phyloP scores from a whole-genome alignment of 2,888 invertebrate genomes.

The Parnassius orleans region DNA sequence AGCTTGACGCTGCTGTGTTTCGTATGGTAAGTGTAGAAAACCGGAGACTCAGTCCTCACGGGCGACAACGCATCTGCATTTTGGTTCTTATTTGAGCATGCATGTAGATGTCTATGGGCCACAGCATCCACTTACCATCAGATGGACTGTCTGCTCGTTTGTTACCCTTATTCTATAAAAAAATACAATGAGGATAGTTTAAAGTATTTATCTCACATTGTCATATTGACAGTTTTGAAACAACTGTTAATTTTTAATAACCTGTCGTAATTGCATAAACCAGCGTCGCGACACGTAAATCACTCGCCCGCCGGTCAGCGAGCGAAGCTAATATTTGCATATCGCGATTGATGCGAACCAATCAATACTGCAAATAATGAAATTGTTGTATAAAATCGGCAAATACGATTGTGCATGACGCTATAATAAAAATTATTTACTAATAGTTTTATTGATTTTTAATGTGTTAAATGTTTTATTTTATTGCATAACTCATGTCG shows the following conservation, averaged over 20 bases:
- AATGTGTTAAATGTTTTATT: slow-evolving; percentile 14
- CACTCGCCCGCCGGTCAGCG: slow-evolving; percentile 61
- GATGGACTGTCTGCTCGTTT: too few species aligned
- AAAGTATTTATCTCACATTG: slow-evolving; percentile 15
- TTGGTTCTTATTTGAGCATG: too few species aligned
- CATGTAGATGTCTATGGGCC: too few species aligned
- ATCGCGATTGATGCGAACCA: slow-evolving; percentile 77
- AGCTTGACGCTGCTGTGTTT: too few species aligned
- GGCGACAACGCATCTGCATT: too few species aligned
- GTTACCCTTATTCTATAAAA: too few species aligned
- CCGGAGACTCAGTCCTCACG: too few species aligned
- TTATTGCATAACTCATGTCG: slow-evolving; percentile 14
- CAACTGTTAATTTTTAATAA: slow-evolving; percentile 72
- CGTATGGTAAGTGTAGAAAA: too few species aligned
- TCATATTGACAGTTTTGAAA: slow-evolving; percentile 22
- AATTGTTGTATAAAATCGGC: slow-evolving; percentile 69
- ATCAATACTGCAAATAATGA: slow-evolving; percentile 79
- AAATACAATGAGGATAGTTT: background rate
- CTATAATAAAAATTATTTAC: slow-evolving; percentile 41
- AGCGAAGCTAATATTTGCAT: slow-evolving; percentile 76
- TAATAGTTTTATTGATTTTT: slow-evolving; percentile 35
- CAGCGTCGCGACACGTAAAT: slow-evolving; percentile 68
- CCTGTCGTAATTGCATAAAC: slow-evolving; percentile 74
- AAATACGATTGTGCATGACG: slow-evolving; percentile 55
- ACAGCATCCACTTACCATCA: too few species aligned